A percentile compares a stretch with the other conserved stretches of the same genome.
Conservation (phyloP, 2,888 invertebrate genomes). For the Metacarcinus magister region DNA sequence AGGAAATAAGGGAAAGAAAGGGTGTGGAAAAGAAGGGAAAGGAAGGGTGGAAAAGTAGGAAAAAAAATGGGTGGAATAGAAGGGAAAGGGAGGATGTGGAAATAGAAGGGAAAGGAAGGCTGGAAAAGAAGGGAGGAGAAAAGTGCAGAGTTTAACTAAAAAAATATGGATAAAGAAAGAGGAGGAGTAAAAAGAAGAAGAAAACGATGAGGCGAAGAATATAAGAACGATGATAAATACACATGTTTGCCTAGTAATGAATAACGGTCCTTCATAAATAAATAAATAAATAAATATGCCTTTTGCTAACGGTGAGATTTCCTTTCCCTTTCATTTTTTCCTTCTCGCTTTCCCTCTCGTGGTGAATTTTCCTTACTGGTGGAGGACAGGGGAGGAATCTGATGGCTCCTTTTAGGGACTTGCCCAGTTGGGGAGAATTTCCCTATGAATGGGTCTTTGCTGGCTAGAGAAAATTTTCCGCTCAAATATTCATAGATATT, state of each 20-base stretch:
- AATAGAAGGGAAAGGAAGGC: neutral
- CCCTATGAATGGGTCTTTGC: slow-evolving; percentile 46
- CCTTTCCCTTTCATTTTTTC: no score
- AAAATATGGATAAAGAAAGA: neutral
- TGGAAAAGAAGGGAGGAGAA: neutral
- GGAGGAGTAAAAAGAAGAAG: no score
- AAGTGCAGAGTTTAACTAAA: neutral
- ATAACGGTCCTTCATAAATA: no score
- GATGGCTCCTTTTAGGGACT: neutral
- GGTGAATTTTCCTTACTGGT: neutral
- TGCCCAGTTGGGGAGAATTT: neutral
- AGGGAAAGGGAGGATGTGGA: neutral
- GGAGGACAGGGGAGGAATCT: neutral
- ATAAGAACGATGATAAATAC: no score
- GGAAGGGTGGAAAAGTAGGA: neutral
- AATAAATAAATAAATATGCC: neutral
- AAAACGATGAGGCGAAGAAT: no score
- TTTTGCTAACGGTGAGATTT: neutral
- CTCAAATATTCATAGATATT: slow-evolving; percentile 63
- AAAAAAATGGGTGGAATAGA: neutral
- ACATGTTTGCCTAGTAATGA: no score
- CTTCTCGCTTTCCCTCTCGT: no score
- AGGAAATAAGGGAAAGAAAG: neutral
- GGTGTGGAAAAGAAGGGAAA: neutral
- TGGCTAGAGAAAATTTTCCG: slow-evolving; percentile 6